phyloP scores from a whole-genome alignment of 1,140 invertebrate species.

The Lethrus apterus region DNA sequence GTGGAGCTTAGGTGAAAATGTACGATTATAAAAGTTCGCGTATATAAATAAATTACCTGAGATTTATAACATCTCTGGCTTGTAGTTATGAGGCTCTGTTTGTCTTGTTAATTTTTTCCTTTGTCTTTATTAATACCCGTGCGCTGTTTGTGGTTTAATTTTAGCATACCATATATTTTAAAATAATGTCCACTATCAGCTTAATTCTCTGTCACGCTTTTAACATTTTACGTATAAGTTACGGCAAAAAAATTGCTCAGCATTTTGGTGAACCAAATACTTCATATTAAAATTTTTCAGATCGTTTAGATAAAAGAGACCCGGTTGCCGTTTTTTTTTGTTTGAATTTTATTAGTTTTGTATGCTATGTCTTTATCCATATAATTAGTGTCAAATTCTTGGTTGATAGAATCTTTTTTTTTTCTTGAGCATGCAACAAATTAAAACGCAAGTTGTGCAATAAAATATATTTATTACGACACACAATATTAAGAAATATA shows the following conservation, averaged over 20 bases:
- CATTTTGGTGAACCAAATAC: too few relatives aligned
- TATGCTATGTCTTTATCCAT: too few relatives aligned
- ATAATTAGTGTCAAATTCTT: too few relatives aligned
- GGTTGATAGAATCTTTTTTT: too few relatives aligned
- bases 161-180: conserved; percentile 3
- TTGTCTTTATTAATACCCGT: conserved; percentile 8
- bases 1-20: conserved; percentile 19
- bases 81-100: conserved; percentile 22
- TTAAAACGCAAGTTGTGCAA: too few relatives aligned
- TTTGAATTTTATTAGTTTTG: conserved; percentile 2
- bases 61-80: conserved; percentile 19
- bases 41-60: conserved; percentile 21
- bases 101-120: conserved; percentile 11
- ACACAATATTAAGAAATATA: too few relatives aligned
- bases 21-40: conserved; percentile 21
- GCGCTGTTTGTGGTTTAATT: conserved; percentile 5
- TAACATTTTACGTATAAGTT: neutral
- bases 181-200: conserved; percentile 2
- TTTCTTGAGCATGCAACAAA: too few relatives aligned
- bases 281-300: too few relatives aligned
- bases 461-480: too few relatives aligned
- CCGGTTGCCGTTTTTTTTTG: neutral
- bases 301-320: too few relatives aligned
- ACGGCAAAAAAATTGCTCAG: too few relatives aligned
- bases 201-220: conserved; percentile 1